Evolutionary conservation across 2,113 vertebrate genomes (phyloP).

Genomic region (Chascanopsetta lugubris): DNA sequence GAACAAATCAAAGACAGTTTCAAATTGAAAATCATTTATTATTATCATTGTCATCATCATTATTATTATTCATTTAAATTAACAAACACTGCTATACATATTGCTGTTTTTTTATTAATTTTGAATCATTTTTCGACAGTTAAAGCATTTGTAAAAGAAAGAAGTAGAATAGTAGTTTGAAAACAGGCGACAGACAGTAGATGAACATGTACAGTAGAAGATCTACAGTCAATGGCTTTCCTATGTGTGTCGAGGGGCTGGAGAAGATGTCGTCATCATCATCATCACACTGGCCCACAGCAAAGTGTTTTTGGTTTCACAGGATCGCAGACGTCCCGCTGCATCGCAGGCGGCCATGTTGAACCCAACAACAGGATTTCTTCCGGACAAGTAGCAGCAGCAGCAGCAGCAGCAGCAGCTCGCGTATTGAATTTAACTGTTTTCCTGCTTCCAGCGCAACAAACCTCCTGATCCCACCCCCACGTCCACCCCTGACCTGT

Average conservation of each 20-base stretch:
- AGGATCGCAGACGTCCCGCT: conserved; percentile 28
- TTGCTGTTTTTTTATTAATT: conserved; percentile 85
- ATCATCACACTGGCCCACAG: conserved; percentile 62
- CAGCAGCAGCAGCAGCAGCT: conserved; percentile 74
- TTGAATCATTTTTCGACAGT: conserved; percentile 81
- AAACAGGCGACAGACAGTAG: conserved; percentile 75
- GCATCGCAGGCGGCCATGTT: conserved; percentile 36
- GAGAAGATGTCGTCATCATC: conserved; percentile 62
- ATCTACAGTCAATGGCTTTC: conserved; percentile 81
- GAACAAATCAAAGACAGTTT: background rate
- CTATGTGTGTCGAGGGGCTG: conserved; percentile 73
- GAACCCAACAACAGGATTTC: conserved; percentile 43
- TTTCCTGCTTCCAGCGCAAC: conserved; percentile 73
- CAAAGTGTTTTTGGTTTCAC: conserved; percentile 72
- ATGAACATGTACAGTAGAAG: conserved; percentile 78
- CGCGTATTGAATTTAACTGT: conserved; percentile 48
- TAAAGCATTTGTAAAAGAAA: conserved; percentile 83
- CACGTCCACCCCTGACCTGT: conserved; percentile 31
- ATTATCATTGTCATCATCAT: conserved; percentile 68
- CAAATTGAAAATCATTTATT: conserved; percentile 68
- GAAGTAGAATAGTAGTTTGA: conserved; percentile 65
- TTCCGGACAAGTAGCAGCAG: conserved; percentile 70
- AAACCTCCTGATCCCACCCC: conserved; percentile 39
- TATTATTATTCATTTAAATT: conserved; percentile 82
- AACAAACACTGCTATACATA: conserved; percentile 86